Conservation (phyloP, 2,797 vertebrate genomes). For the Sparus aurata region DNA sequence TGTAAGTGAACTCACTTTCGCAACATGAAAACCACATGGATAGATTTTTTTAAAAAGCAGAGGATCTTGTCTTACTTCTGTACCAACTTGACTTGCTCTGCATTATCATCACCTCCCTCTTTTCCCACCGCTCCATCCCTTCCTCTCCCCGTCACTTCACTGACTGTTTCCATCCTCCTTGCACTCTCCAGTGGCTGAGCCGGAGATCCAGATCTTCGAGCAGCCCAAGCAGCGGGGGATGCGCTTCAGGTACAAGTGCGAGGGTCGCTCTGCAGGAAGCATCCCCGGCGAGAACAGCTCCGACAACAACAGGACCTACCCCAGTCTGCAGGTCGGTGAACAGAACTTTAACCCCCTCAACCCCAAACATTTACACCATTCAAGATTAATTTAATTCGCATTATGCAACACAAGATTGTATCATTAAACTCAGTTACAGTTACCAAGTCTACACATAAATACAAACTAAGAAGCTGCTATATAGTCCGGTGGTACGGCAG, state of each 20-base stretch:
- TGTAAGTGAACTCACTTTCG: no score
- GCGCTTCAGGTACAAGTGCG: conserved; percentile 98
- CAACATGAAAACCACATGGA: neutral
- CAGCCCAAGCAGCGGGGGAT: conserved; percentile 97
- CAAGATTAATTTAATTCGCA: neutral
- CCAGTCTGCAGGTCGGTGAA: conserved; percentile 92
- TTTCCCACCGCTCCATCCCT: neutral
- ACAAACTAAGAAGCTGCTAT: no score
- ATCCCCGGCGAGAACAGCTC: conserved; percentile 96
- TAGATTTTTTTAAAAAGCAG: no score
- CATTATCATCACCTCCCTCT: neutral
- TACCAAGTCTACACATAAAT: no score
- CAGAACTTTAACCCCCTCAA: neutral
- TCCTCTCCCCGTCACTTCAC: neutral
- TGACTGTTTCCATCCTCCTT: neutral
- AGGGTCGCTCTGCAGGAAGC: conserved; percentile 97
- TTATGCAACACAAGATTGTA: no score
- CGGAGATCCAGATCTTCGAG: conserved; percentile 93
- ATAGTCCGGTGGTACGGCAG: no score
- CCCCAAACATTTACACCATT: neutral
- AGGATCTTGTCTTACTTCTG: neutral
- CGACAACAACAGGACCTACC: conserved; percentile 96
- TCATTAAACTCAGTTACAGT: no score
- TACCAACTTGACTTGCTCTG: neutral
- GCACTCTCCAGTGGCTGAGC: conserved; percentile 87